Evolutionary conservation across 2,797 vertebrate species (phyloP).

Genomic region (Orientallactaga sibirica): DNA sequence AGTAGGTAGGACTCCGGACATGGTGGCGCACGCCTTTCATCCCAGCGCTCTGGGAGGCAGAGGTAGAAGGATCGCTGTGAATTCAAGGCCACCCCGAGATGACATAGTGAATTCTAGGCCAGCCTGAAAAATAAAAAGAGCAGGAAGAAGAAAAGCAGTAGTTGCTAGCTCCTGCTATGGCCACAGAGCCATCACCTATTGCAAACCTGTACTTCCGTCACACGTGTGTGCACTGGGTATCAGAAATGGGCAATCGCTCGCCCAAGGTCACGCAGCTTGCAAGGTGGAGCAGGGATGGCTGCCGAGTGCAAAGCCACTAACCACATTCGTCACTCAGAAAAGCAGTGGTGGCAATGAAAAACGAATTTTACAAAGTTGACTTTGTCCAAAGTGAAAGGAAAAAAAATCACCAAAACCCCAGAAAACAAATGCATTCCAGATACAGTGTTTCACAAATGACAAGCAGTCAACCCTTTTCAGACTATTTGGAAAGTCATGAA

Average conservation of each 20-base stretch:
- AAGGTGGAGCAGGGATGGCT: neutral
- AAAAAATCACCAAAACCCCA: no score
- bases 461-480: neutral
- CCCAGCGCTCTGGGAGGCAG: no score
- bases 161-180: neutral
- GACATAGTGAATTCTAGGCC: no score
- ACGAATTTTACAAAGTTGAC: neutral
- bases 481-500: constrained; percentile 18
- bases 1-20: no score
- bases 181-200: neutral
- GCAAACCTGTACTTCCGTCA: neutral
- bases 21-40: no score
- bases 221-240: neutral
- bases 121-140: no score
- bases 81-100: no score
- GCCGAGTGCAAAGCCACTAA: neutral
- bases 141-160: neutral
- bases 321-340: neutral
- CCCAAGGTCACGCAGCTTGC: neutral
- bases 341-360: neutral
- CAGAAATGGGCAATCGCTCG: neutral
- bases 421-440: no score
- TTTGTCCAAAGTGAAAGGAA: neutral
- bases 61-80: no score
- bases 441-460: neutral